Evolutionary conservation across 1,140 invertebrate species (phyloP), one percentile per base, ranked within the genome.

Genomic region (Eurosta solidaginis): DNA sequence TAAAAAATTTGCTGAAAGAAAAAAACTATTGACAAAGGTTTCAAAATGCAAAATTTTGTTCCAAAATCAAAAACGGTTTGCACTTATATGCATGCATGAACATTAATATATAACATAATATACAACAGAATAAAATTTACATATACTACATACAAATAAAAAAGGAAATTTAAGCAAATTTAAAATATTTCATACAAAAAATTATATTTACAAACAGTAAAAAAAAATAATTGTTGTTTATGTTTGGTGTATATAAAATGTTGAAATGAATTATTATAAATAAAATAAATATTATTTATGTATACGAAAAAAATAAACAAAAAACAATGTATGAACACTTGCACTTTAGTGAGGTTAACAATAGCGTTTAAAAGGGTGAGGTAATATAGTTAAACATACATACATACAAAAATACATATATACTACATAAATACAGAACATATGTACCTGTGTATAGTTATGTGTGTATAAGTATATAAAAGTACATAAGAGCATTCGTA

Each of bases 11-110:
- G 59, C 59, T 68, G 59, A 68, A 68, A 22, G 25, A 54, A 54
- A 49, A 17, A 49, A 7, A 54, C 52, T 12, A 54, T 29, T 10
- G n/a, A 68, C 36, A 68, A 68, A 40, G 59, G 59, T 68, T 68
- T 68, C 59, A 68, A 68, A 68, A 68, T 36, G 29, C 12, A 68
- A n/a, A 68, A 68, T 68, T 68, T 68, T 68, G 59, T 68, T 68
- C 33, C 33, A 68, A 68, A 68, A 68, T 68, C 33, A 42, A 36
- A 68, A 68, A 36, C 20, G 7, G 29, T 29, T 27, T 54, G 50
- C 29, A 54, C 50, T n/a, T 54, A 27, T n/a, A 27, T 27, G n/a
- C 12, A 33, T 27, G 33, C 22, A 29, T 59, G n/a, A n/a, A 59
- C 54, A 36, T 5, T 10, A 2, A 17, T 59, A 59, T n/a, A n/a